A percentile compares a stretch with the other conserved stretches of the same genome.
Evolutionary conservation across 2,888 invertebrate species (phyloP).

Genomic region (Heliconius cydno): DNA sequence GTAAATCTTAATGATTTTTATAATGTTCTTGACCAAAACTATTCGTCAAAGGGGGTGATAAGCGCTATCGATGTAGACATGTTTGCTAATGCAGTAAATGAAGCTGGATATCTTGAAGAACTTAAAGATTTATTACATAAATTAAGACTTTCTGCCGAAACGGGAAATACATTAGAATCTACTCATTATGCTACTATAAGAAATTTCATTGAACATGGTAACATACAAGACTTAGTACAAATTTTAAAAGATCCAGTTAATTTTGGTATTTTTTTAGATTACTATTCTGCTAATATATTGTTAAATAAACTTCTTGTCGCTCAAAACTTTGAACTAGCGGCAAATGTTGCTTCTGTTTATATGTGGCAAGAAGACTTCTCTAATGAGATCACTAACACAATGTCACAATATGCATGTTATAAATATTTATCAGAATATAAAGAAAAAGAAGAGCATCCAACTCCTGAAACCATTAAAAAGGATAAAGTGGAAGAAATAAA

Average conservation of each 20-base stretch:
- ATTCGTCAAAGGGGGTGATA: slow-evolving; percentile 84
- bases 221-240: slow-evolving; percentile 86
- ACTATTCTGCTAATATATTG: slow-evolving; percentile 89
- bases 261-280: slow-evolving; percentile 96
- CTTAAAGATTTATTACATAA: slow-evolving; percentile 88
- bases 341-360: slow-evolving; percentile 88
- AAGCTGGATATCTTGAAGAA: slow-evolving; percentile 85
- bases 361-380: slow-evolving; percentile 95
- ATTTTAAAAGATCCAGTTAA: slow-evolving; percentile 91
- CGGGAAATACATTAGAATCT: slow-evolving; percentile 88
- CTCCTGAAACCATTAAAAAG: slow-evolving; percentile 49
- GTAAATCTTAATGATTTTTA: slow-evolving; percentile 88
- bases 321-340: slow-evolving; percentile 87
- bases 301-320: slow-evolving; percentile 90
- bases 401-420: slow-evolving; percentile 90
- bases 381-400: slow-evolving; percentile 86
- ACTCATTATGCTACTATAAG: slow-evolving; percentile 92
- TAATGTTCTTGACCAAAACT: slow-evolving; percentile 87
- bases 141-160: slow-evolving; percentile 88
- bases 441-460: slow-evolving; percentile 49
- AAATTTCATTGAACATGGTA: slow-evolving; percentile 80
- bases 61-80: slow-evolving; percentile 93
- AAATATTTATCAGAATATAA: slow-evolving; percentile 83
- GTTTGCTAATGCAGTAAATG: slow-evolving; percentile 87
- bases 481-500: slow-evolving; percentile 85